These are phyloP conservation scores for Cotesia vestalis DNA, from an alignment of 1,140 invertebrate genomes.

Conservation along the genomic window DNA sequence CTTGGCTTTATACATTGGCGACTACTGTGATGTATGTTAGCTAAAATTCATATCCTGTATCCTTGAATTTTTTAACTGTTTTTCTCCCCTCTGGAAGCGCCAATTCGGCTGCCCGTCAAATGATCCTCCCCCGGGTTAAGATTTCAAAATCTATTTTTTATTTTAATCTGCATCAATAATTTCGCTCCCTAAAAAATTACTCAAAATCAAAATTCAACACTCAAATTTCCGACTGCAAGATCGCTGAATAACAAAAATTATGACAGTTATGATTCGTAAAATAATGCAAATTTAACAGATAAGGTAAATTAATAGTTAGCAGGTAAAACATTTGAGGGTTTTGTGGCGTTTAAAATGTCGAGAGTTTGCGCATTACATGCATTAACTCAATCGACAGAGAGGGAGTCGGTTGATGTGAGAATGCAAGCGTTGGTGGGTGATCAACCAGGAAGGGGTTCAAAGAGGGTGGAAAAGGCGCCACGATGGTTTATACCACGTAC, in stretches of 20 bases:
- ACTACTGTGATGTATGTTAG: no score
- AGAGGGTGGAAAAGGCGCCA: constrained; percentile 40
- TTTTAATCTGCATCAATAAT: not conserved
- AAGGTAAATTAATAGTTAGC: not conserved
- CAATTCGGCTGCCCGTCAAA: constrained; percentile 9
- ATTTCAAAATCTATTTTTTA: not conserved
- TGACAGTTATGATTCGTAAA: no score
- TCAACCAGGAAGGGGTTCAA: constrained; percentile 20
- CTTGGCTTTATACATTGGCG: not conserved
- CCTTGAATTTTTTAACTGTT: not conserved
- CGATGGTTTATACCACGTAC: constrained; percentile 45
- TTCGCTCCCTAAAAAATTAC: no score
- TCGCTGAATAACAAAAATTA: no score
- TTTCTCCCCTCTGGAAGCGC: not conserved
- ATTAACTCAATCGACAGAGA: constrained; percentile 19
- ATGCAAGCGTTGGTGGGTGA: constrained; percentile 14
- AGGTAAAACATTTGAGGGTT: no score
- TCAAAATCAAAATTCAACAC: no score
- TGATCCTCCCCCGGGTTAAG: not conserved
- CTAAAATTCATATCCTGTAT: not conserved
- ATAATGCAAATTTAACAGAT: not conserved
- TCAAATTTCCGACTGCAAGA: no score
- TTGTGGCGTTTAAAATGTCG: constrained; percentile 38
- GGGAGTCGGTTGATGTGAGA: constrained; percentile 17
- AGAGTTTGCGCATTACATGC: constrained; percentile 35